phyloP scores from a whole-genome alignment of 2,888 invertebrate genomes.

The Drosophila cracens region DNA sequence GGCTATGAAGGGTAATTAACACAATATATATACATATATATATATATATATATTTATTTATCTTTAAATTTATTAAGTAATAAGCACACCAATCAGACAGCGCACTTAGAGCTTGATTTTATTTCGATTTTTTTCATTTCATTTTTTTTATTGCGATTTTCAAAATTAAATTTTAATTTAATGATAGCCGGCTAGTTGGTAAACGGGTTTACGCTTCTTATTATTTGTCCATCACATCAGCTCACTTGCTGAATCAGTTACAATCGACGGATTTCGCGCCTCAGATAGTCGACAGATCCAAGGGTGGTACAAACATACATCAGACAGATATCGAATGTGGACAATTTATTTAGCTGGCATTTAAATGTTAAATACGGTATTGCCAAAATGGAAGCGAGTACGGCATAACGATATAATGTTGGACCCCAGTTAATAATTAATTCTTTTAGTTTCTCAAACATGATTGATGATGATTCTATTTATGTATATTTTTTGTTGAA shows the following conservation, averaged over 20 bases:
- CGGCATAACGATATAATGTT: conserved; percentile 10
- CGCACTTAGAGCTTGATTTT: conserved; percentile 22
- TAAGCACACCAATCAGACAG: conserved; percentile 53
- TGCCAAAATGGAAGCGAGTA: conserved; percentile 24
- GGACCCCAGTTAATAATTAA: conserved; percentile 3
- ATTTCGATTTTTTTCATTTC: conserved; percentile 14
- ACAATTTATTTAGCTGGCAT: conserved; percentile 21
- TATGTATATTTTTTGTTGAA: background rate
- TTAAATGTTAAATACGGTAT: conserved; percentile 51
- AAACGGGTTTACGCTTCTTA: conserved; percentile 52
- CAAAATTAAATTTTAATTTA: conserved; percentile 14
- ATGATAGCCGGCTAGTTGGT: conserved; percentile 27
- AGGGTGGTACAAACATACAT: conserved; percentile 31
- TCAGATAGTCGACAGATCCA: conserved; percentile 17
- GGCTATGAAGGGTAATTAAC: conserved; percentile 81
- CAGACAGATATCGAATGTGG: conserved; percentile 34
- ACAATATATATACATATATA: conserved; percentile 21
- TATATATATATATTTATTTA: conserved; percentile 34
- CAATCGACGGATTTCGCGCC: background rate
- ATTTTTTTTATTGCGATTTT: conserved; percentile 1
- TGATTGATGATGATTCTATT: background rate
- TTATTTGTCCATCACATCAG: background rate
- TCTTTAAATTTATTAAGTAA: background rate
- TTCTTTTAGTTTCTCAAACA: conserved; percentile 10
- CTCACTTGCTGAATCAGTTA: background rate